Conservation (phyloP, 2,888 invertebrate genomes). For the Sarcophaga carnaria region DNA sequence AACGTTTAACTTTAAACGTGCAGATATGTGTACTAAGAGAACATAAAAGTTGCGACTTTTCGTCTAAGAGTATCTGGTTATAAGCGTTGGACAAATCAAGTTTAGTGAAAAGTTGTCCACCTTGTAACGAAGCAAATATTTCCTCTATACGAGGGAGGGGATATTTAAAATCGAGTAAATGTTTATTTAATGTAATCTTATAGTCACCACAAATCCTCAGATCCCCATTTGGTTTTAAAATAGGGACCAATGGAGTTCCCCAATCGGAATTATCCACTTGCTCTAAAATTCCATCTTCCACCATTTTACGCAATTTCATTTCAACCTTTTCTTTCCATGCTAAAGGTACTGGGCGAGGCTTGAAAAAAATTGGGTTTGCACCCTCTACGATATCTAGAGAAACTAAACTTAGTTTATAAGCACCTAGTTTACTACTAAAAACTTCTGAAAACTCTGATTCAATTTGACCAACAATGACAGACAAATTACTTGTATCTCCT, state of each 20-base stretch:
- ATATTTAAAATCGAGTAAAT: constrained; percentile 40
- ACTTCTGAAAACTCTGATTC: not conserved
- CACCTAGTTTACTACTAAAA: not conserved
- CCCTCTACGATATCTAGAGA: not conserved
- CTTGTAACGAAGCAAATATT: constrained; percentile 34
- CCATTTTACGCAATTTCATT: constrained; percentile 35
- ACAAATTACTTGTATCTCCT: too few relatives aligned
- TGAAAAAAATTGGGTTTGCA: too few relatives aligned
- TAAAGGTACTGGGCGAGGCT: constrained; percentile 2
- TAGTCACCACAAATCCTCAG: not conserved
- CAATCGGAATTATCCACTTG: constrained; percentile 52
- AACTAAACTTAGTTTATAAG: not conserved
- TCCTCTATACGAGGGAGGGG: constrained; percentile 42
- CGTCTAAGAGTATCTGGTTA: constrained; percentile 31
- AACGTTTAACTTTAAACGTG: not conserved
- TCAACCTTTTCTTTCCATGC: constrained; percentile 38
- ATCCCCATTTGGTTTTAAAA: constrained; percentile 27
- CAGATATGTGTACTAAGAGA: not conserved
- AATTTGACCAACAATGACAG: too few relatives aligned
- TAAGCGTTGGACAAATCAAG: constrained; percentile 36
- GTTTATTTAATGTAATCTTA: not conserved
- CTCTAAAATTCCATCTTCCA: constrained; percentile 25
- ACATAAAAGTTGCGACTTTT: constrained; percentile 7
- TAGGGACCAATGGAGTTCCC: not conserved
- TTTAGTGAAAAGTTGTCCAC: constrained; percentile 23